Evolutionary conservation across 2,888 invertebrate genomes (phyloP).

Genomic region (Amorpha juglandis): DNA sequence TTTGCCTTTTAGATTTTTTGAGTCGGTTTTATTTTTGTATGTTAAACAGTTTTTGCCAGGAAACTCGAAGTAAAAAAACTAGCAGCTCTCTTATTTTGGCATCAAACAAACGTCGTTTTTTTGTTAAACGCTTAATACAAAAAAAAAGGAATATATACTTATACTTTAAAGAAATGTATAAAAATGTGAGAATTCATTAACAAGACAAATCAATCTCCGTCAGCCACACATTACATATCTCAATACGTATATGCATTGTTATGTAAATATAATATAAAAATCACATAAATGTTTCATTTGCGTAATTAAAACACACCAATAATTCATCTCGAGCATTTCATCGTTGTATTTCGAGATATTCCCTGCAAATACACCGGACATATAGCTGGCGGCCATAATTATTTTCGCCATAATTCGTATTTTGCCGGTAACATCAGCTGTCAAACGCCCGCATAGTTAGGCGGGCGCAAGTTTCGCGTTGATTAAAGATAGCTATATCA

Average conservation of each 20-base stretch:
- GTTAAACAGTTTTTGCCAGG: too few species aligned
- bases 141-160: too few species aligned
- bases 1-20: too few species aligned
- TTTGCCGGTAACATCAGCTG: slow-evolving; percentile 54
- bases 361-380: slow-evolving; percentile 1
- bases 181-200: background rate
- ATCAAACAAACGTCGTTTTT: too few species aligned
- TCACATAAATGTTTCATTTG: slow-evolving; percentile 2
- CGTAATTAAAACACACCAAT: background rate
- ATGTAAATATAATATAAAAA: background rate
- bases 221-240: background rate
- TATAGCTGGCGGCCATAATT: slow-evolving; percentile 26
- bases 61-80: too few species aligned
- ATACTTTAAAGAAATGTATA: background rate
- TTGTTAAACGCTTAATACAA: too few species aligned
- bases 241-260: background rate
- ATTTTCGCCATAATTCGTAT: slow-evolving; percentile 38
- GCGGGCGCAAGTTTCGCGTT: slow-evolving; percentile 73
- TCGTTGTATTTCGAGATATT: slow-evolving; percentile 4
- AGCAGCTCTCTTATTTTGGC: too few species aligned
- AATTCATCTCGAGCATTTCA: background rate
- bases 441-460: slow-evolving; percentile 72
- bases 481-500: slow-evolving; percentile 83
- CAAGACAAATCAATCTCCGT: background rate
- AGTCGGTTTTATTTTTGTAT: too few species aligned